Conservation (phyloP, 2,888 invertebrate genomes). For the Ptychoptera albimana region DNA sequence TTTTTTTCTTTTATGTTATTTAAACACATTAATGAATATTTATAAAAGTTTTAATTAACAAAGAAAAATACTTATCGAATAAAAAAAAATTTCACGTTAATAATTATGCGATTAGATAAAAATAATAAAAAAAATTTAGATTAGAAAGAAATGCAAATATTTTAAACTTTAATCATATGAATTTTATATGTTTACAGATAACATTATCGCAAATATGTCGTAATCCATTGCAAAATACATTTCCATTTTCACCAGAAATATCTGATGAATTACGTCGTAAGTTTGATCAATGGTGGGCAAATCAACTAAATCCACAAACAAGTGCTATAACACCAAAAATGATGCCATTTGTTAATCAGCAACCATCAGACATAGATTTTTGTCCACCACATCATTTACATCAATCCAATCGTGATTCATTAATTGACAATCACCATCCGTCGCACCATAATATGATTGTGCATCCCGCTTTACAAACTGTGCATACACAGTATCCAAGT, state of each 20-base stretch:
- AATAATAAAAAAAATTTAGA: too few species aligned
- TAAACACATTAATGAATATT: too few species aligned
- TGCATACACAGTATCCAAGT: constrained; percentile 58
- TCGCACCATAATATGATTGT: constrained; percentile 26
- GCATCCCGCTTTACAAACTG: constrained; percentile 61
- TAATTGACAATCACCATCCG: constrained; percentile 16
- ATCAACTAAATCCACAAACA: constrained; percentile 48
- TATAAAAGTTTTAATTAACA: too few species aligned
- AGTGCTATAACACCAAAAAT: constrained; percentile 35
- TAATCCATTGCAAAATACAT: constrained; percentile 49
- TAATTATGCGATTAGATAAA: too few species aligned
- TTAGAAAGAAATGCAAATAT: too few species aligned
- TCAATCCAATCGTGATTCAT: constrained; percentile 17
- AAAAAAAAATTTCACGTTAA: too few species aligned
- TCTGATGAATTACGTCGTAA: constrained; percentile 72
- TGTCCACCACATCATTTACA: constrained; percentile 21
- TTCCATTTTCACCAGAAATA: constrained; percentile 53
- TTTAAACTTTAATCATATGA: background rate
- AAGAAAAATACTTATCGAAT: too few species aligned
- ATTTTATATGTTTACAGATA: constrained; percentile 37
- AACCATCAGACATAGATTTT: constrained; percentile 27
- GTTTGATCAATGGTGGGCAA: constrained; percentile 84
- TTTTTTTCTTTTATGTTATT: too few species aligned
- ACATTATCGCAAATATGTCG: constrained; percentile 71
- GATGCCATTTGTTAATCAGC: constrained; percentile 30